These are phyloP conservation scores for Marcusenius ussheri DNA, from an alignment of 2,113 vertebrate species.

Conservation along the genomic window DNA sequence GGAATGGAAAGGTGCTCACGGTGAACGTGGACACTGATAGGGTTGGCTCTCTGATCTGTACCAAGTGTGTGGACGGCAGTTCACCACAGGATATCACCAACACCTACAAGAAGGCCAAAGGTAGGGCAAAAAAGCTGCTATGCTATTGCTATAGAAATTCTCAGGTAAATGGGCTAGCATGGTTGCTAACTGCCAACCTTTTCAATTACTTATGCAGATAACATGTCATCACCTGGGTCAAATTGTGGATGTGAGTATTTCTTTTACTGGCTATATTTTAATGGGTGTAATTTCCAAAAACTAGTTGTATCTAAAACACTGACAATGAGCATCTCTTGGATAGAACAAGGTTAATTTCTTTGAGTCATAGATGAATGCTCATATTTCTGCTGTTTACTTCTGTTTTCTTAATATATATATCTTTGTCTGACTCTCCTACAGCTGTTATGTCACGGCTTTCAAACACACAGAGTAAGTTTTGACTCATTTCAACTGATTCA, in stretches of 20 bases:
- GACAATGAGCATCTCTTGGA: not conserved
- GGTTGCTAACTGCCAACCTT: not conserved
- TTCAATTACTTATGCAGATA: not conserved
- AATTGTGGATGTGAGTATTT: conserved; percentile 8
- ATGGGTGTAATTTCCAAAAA: not conserved
- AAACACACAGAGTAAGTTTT: not conserved
- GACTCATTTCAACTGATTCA: not conserved
- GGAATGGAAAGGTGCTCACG: conserved; percentile 22
- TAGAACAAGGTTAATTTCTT: not conserved
- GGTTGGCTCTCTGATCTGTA: conserved; percentile 59
- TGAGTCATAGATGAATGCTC: not conserved
- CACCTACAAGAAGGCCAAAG: conserved; percentile 49
- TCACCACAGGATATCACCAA: conserved; percentile 47
- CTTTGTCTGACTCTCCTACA: not conserved
- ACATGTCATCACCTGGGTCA: not conserved
- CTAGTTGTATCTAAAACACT: not conserved
- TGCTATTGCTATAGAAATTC: not conserved
- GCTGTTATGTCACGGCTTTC: not conserved
- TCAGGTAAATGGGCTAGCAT: not conserved
- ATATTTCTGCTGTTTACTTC: not conserved
- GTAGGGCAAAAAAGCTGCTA: not conserved
- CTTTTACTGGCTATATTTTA: not conserved
- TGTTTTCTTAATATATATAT: not conserved
- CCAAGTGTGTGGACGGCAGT: conserved; percentile 46
- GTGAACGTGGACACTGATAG: conserved; percentile 38